Evolutionary conservation across 2,113 vertebrate species (phyloP).

Genomic region (Phylloscopus trochiloides): DNA sequence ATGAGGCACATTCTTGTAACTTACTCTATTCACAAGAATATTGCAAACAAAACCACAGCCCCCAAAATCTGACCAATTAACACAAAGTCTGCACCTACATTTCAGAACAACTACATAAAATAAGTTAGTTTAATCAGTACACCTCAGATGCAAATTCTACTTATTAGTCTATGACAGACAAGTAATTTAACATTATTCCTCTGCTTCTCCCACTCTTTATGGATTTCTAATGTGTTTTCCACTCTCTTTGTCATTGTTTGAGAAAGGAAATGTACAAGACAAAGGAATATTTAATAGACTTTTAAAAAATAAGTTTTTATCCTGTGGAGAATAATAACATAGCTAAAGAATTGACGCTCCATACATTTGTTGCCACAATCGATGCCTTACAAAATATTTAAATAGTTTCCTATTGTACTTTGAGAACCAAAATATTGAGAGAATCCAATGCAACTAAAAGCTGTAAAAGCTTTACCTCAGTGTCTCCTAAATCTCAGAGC

Average conservation of each 20-base stretch:
- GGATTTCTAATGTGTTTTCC: background rate
- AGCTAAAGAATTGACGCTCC: background rate
- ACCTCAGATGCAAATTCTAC: background rate
- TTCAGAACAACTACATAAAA: background rate
- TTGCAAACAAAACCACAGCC: background rate
- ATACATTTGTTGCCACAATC: background rate
- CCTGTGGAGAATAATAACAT: background rate
- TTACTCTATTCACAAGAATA: background rate
- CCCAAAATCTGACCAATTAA: background rate
- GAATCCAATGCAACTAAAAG: background rate
- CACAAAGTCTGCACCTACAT: background rate
- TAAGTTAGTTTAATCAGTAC: background rate
- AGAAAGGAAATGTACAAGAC: background rate
- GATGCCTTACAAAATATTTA: background rate
- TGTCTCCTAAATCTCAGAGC: background rate
- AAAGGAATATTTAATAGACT: background rate
- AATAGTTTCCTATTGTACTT: background rate
- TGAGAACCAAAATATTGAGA: background rate
- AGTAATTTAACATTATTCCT: background rate
- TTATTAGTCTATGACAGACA: accelerated
- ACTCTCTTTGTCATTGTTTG: background rate
- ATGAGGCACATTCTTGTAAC: background rate
- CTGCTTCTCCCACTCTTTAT: background rate
- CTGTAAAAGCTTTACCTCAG: background rate
- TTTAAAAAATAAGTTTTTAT: background rate